Percentiles rank a stretch among this genome's conserved stretches.
phyloP scores from a whole-genome alignment of 2,113 vertebrate species.

The Cariama cristata region DNA sequence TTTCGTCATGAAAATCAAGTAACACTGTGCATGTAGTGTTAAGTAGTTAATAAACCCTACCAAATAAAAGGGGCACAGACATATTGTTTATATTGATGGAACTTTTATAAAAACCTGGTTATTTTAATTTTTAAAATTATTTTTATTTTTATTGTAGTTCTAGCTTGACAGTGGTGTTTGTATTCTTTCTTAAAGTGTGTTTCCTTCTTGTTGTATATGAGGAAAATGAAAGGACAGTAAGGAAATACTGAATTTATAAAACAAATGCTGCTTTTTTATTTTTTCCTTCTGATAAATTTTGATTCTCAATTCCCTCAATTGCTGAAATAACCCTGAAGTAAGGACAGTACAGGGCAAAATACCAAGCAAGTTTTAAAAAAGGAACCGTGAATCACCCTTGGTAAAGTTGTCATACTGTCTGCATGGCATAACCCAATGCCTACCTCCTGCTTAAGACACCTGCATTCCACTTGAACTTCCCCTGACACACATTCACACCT shows the following conservation, averaged over 20 bases:
- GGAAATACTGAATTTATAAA: neutral
- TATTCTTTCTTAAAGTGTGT: neutral
- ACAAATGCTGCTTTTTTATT: neutral
- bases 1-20: neutral
- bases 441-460: neutral
- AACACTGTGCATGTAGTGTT: neutral
- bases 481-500: neutral
- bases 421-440: neutral
- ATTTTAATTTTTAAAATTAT: neutral
- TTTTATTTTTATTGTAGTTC: neutral
- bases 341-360: neutral
- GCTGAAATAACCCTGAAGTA: neutral
- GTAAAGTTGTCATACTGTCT: neutral
- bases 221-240: neutral
- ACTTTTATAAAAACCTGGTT: accelerated
- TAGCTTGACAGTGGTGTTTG: neutral
- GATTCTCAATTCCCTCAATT: neutral
- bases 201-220: neutral
- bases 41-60: neutral
- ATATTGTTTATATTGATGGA: neutral
- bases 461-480: neutral
- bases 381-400: neutral
- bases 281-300: neutral
- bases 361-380: neutral
- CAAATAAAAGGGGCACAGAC: neutral